Conservation (phyloP, 2,113 vertebrate genomes). For the Chloroceryle aenea region DNA sequence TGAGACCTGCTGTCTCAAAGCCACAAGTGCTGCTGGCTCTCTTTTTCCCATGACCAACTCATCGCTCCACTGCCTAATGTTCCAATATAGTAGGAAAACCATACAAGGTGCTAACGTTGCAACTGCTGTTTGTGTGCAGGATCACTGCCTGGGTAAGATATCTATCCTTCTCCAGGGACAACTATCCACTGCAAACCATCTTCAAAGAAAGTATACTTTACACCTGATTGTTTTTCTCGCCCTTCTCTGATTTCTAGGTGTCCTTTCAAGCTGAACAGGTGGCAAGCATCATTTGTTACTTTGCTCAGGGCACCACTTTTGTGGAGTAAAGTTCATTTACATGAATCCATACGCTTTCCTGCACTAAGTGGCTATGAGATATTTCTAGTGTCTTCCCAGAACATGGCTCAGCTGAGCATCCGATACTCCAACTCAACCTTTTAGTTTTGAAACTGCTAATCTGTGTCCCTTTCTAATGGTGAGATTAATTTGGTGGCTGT, state of each 20-base stretch:
- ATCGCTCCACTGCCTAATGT: background rate
- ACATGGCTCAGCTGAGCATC: background rate
- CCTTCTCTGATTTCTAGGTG: slow-evolving; percentile 47
- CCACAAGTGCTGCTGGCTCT: background rate
- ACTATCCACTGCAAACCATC: background rate
- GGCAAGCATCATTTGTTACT: background rate
- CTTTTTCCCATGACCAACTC: background rate
- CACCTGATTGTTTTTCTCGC: background rate
- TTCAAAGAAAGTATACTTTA: slow-evolving; percentile 26
- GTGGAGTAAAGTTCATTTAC: background rate
- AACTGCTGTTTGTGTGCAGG: background rate
- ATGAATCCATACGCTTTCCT: background rate
- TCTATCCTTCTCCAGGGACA: background rate
- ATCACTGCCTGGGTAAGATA: background rate
- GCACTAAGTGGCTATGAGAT: background rate
- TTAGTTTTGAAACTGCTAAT: background rate
- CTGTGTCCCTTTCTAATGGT: background rate
- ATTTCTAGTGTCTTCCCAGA: background rate
- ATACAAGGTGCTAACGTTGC: background rate
- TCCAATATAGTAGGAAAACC: background rate
- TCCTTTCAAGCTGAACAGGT: slow-evolving; percentile 38
- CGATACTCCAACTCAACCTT: background rate
- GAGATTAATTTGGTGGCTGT: slow-evolving; percentile 19
- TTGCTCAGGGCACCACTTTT: background rate
- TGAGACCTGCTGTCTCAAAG: background rate